Evolutionary conservation across 64 coral and sea anemone genomes (phyloP), one percentile per base, ranked within the genome.

Genomic region (Platygyra sinensis): DNA sequence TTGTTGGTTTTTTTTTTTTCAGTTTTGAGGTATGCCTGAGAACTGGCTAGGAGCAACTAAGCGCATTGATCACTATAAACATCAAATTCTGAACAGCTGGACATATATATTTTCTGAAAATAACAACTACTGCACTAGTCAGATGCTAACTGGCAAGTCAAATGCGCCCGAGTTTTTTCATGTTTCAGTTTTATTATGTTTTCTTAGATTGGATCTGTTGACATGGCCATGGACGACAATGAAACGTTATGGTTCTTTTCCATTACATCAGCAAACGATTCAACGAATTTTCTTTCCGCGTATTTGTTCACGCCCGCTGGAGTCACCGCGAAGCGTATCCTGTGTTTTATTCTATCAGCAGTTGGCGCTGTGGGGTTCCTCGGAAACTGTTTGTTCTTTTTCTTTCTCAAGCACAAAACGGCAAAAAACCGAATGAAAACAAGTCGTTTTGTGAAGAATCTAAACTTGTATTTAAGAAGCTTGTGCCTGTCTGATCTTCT

Each of bases 221-320:
- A 11, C 10, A 25, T 69, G 22, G 20, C 7, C 22, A 69, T 69
- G 25, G 65, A 27, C 22, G n/a, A 8, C 10, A 9, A 10, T 10
- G 20, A 25, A 29, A 69, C 65, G 1, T 69, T 10, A 5, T 11
- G 24, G n/a, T 27, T 24, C 20, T 0, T 69, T 69, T 69, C 20
- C 10, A 25, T 0, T 69, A 11, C 10, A n/a, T 27, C 22, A 9
- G 65, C 4, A 29, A 69, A n/a, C 22, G n/a, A 11, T 25, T 69
- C 25, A 11, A n/a, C 65, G 65, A 2, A 28, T 69, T n/a, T 69
- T 24, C 22, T n/a, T 24, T 1, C 12, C 24, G 4, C 22, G 16
- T 89, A 77, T 7, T 22, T 83, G 7, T 83, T 83, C 33, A 83
- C 80, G 3, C 80, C 80, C 7, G 80, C 80, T 63, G 60, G 29